Conservation (phyloP, 1,140 invertebrate species). For the Drosophila erecta region DNA sequence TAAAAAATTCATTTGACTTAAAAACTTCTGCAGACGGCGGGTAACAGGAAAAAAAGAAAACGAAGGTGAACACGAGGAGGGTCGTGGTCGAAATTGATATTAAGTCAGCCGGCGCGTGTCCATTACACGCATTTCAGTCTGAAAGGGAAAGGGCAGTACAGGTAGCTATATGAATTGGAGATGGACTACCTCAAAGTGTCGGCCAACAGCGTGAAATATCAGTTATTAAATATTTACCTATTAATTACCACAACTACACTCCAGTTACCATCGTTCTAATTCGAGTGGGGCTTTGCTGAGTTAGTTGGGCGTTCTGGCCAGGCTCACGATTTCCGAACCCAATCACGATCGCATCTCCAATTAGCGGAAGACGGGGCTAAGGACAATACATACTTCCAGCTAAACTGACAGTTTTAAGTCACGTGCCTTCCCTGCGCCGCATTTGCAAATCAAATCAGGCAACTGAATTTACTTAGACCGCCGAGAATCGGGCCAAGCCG, state of each 20-base stretch:
- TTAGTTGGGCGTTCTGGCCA: background rate
- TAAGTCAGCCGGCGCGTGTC: conserved; percentile 80
- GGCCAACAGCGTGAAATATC: too few relatives aligned
- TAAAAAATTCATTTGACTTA: conserved; percentile 82
- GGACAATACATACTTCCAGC: conserved; percentile 14
- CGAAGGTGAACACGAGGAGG: conserved; percentile 15
- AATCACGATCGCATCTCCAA: conserved; percentile 21
- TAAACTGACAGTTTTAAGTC: conserved; percentile 73
- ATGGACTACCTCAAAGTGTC: background rate
- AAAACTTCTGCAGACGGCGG: conserved; percentile 67
- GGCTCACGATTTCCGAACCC: background rate
- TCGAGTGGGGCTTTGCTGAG: too few relatives aligned
- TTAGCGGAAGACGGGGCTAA: background rate
- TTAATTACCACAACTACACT: too few relatives aligned
- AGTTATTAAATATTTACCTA: too few relatives aligned
- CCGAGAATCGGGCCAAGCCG: conserved; percentile 17
- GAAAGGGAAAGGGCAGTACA: conserved; percentile 47
- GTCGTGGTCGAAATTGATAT: conserved; percentile 66
- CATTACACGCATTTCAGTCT: conserved; percentile 72
- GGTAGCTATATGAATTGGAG: background rate
- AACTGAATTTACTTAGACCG: conserved; percentile 64
- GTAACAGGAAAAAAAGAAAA: background rate
- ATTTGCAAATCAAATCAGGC: conserved; percentile 67
- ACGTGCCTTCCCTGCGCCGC: conserved; percentile 54
- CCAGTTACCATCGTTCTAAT: too few relatives aligned